Percentiles rank a stretch among this genome's conserved stretches.
phyloP scores from a whole-genome alignment of 2,888 invertebrate species.

The Melanostoma scalare region DNA sequence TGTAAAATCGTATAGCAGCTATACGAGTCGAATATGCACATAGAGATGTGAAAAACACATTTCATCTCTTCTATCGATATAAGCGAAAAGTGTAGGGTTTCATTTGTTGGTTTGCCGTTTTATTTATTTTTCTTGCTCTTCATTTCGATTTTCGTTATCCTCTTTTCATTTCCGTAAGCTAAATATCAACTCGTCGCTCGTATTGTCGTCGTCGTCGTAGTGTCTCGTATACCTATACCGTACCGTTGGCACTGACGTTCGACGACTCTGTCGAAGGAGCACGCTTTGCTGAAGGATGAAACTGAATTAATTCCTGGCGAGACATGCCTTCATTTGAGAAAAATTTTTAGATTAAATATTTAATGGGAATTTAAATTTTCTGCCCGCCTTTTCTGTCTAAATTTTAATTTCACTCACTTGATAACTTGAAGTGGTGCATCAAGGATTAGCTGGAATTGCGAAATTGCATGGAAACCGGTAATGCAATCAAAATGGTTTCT shows the following conservation, averaged over 20 bases:
- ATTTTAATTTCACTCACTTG: constrained; percentile 51
- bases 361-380: constrained; percentile 9
- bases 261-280: constrained; percentile 1
- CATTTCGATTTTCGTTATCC: constrained; percentile 53
- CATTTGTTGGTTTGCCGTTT: background rate
- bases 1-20: constrained; percentile 28
- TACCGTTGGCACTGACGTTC: background rate
- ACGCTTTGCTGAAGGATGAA: constrained; percentile 39
- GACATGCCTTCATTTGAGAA: constrained; percentile 48
- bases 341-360: constrained; percentile 30
- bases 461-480: background rate
- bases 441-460: constrained; percentile 39
- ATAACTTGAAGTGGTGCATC: constrained; percentile 55
- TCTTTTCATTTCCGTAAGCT: constrained; percentile 44
- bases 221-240: background rate
- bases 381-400: background rate
- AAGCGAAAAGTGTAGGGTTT: constrained; percentile 8
- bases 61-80: constrained; percentile 42
- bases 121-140: constrained; percentile 18
- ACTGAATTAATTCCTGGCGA: constrained; percentile 70
- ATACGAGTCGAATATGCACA: background rate
- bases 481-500: too few relatives aligned
- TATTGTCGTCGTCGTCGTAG: constrained; percentile 17
- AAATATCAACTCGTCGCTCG: constrained; percentile 16
- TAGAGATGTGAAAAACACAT: constrained; percentile 15